A percentile compares a stretch with the other conserved stretches of the same genome.
Conservation (phyloP, 2,113 vertebrate species). For the Varanus komodoensis region DNA sequence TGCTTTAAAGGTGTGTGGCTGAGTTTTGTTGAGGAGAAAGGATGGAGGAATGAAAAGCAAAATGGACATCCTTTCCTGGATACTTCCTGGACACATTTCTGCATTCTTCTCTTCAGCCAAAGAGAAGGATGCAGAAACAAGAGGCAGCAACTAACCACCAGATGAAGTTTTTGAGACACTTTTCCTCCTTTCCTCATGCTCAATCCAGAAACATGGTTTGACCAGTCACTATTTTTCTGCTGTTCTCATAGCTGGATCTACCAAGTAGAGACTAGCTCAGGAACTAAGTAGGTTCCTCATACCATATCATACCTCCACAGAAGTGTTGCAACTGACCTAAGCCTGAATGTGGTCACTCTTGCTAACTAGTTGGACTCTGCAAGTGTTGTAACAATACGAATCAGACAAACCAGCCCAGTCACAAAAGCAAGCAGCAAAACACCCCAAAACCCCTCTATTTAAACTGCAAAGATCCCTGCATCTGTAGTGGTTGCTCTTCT, state of each 20-base stretch:
- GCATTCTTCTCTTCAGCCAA: background rate
- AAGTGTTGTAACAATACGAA: background rate
- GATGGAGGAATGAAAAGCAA: background rate
- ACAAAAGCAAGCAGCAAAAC: background rate
- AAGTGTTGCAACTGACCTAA: background rate
- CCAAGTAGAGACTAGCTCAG: background rate
- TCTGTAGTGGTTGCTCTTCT: background rate
- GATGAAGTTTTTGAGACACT: background rate
- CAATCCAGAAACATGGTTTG: background rate
- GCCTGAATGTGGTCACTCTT: background rate
- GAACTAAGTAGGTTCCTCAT: background rate
- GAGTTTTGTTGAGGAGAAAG: background rate
- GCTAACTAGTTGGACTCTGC: background rate
- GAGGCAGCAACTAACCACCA: too few species aligned
- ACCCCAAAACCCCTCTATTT: background rate
- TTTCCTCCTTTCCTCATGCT: background rate
- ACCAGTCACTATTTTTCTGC: background rate
- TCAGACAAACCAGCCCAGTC: background rate
- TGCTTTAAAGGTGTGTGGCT: background rate
- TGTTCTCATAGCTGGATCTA: background rate
- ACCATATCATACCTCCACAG: background rate
- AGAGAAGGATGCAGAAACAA: background rate
- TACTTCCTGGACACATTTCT: too few species aligned
- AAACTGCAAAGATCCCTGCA: background rate
- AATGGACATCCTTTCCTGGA: background rate